Percentiles rank a stretch among this genome's conserved stretches.
Conservation (phyloP, 2,797 vertebrate species). For the Dendrocincla fuliginosa region DNA sequence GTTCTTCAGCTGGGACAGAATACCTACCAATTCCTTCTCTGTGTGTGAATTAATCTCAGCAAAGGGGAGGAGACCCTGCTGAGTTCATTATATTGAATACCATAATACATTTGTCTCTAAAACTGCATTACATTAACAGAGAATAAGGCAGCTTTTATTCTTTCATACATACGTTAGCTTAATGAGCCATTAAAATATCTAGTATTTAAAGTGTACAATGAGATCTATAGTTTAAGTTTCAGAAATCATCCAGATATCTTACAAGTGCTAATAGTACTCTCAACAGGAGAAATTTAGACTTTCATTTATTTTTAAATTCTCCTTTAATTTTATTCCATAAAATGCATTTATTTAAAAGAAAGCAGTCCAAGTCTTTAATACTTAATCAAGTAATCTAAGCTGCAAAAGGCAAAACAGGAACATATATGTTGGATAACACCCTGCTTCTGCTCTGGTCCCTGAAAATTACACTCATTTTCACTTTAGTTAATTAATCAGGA, state of each 20-base stretch:
- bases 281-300: background rate
- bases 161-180: background rate
- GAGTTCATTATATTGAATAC: background rate
- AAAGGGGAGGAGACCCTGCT: background rate
- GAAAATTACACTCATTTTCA: background rate
- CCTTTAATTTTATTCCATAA: background rate
- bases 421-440: background rate
- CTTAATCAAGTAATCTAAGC: background rate
- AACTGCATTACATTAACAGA: background rate
- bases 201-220: background rate
- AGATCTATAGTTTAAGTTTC: background rate
- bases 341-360: background rate
- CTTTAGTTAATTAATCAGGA: background rate
- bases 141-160: conserved; percentile 16
- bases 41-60: background rate
- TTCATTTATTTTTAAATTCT: background rate
- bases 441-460: background rate
- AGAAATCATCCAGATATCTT: background rate
- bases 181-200: background rate
- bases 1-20: background rate
- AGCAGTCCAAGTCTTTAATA: background rate
- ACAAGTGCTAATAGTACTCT: background rate
- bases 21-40: background rate
- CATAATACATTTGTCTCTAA: background rate
- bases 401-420: background rate